phyloP scores from a whole-genome alignment of 2,888 invertebrate genomes.

The Cephonodes hylas region DNA sequence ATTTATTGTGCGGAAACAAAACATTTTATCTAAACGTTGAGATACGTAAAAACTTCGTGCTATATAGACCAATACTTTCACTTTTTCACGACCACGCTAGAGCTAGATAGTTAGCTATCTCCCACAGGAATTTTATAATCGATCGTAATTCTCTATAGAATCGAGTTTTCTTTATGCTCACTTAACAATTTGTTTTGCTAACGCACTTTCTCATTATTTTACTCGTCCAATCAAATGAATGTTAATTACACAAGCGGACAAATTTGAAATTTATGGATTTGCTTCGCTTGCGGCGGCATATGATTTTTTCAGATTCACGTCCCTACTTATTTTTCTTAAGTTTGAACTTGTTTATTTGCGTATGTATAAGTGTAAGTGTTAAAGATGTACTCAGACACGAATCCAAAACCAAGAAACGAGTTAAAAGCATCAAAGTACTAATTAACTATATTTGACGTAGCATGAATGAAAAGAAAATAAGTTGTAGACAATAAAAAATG shows the following conservation, averaged over 20 bases:
- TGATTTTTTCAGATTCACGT: too few relatives aligned
- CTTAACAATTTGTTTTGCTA: neutral
- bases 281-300: neutral
- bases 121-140: slow-evolving; percentile 7
- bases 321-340: too few relatives aligned
- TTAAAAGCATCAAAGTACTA: too few relatives aligned
- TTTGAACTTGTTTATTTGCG: too few relatives aligned
- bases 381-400: too few relatives aligned
- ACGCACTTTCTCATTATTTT: neutral
- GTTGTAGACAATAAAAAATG: neutral
- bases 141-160: neutral
- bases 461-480: neutral
- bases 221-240: neutral
- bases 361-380: too few relatives aligned
- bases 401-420: too few relatives aligned
- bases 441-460: too few relatives aligned
- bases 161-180: neutral
- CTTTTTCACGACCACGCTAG: neutral
- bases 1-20: slow-evolving; percentile 14
- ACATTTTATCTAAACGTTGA: neutral
- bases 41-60: neutral
- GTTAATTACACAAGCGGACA: neutral
- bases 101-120: neutral
- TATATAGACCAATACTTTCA: neutral
- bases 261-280: neutral